Evolutionary conservation across 2,888 invertebrate genomes (phyloP).

Genomic region (Tholera decimalis): DNA sequence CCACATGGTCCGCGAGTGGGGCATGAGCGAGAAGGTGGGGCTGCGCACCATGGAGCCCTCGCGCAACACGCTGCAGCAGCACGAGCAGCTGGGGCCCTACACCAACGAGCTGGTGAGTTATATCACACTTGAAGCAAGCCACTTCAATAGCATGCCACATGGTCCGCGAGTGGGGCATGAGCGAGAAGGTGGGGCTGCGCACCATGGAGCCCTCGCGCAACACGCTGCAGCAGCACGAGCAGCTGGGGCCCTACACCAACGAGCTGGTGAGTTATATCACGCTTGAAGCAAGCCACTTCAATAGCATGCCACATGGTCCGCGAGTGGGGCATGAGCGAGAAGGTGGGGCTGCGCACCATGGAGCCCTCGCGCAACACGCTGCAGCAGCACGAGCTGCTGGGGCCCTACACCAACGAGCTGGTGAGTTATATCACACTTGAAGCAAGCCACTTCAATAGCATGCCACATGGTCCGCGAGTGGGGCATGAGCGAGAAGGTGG

Average conservation of each 20-base stretch:
- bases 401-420: conserved; percentile 96
- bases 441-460: conserved; percentile 97
- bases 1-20: conserved; percentile 99
- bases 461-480: conserved; percentile 98
- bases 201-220: conserved; percentile 92
- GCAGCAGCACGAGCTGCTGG: conserved; percentile 91
- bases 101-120: no score
- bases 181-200: conserved; percentile 95
- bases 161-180: conserved; percentile 99
- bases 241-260: conserved; percentile 95
- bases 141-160: conserved; percentile 98
- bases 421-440: conserved; percentile 95
- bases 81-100: conserved; percentile 94
- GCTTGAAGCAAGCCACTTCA: conserved; percentile 96
- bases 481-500: conserved; percentile 98
- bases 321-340: conserved; percentile 99
- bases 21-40: conserved; percentile 98
- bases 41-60: conserved; percentile 93
- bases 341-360: conserved; percentile 94
- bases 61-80: conserved; percentile 75
- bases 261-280: no score
- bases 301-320: conserved; percentile 99
- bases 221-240: conserved; percentile 85
- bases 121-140: conserved; percentile 96
- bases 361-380: conserved; percentile 85